phyloP scores from a whole-genome alignment of 1,140 invertebrate genomes.

The Drosophila micromelanica region DNA sequence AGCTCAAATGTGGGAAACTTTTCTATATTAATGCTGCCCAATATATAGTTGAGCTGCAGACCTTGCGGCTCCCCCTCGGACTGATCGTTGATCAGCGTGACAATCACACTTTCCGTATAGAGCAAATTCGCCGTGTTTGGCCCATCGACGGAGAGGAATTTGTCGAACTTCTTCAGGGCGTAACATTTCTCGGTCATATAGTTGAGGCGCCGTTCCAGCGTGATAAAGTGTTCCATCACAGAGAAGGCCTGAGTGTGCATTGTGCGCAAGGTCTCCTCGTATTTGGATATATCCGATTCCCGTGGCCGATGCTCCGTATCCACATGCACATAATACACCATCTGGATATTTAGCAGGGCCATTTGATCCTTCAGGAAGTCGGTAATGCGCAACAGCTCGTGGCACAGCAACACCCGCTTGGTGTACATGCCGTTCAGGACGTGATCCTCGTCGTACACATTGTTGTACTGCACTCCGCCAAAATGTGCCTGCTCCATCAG shows the following conservation, averaged over 20 bases:
- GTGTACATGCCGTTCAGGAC: slow-evolving; percentile 96
- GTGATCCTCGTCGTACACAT: slow-evolving; percentile 93
- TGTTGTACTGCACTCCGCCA: slow-evolving; percentile 71
- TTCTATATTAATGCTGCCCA: slow-evolving; percentile 97
- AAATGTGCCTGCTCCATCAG: slow-evolving; percentile 62
- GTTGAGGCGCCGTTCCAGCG: slow-evolving; percentile 87
- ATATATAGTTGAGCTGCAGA: slow-evolving; percentile 79
- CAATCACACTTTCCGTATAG: slow-evolving; percentile 96
- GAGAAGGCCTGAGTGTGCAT: slow-evolving; percentile 92
- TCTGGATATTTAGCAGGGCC: slow-evolving; percentile 95
- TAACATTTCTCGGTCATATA: slow-evolving; percentile 49
- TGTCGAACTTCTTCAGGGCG: slow-evolving; percentile 49
- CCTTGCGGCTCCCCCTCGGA: neutral
- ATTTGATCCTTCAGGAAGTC: slow-evolving; percentile 98
- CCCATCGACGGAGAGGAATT: slow-evolving; percentile 43
- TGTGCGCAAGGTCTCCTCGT: slow-evolving; percentile 92
- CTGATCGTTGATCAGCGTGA: slow-evolving; percentile 87
- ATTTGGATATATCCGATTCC: slow-evolving; percentile 93
- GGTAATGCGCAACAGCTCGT: slow-evolving; percentile 96
- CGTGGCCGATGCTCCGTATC: slow-evolving; percentile 92
- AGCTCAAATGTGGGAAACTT: slow-evolving; percentile 85
- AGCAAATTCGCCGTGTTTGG: slow-evolving; percentile 89
- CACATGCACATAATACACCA: slow-evolving; percentile 92
- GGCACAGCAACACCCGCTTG: slow-evolving; percentile 94
- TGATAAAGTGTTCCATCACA: slow-evolving; percentile 97